Base-by-base conservation (phyloP, 2,888 invertebrate species). In the Folsomia manolachei region DNA sequence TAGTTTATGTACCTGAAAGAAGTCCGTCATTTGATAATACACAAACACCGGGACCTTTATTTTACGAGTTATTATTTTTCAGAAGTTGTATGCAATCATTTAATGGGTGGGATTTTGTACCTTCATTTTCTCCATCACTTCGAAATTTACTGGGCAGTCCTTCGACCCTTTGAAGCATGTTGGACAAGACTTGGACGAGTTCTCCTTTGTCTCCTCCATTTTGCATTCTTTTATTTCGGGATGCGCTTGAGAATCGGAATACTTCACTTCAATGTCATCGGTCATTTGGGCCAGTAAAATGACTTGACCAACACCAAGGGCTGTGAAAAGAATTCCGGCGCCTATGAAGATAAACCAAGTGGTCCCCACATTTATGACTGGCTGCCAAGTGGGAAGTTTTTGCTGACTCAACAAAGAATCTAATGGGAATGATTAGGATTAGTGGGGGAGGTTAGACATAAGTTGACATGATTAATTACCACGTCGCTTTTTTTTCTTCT, bases 11-110 rank as follows among this genome's bases (percentile, higher is more conserved):
- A 39, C 39, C 39, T 99, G 99, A 84, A 97, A 98, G 84, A 93
- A 99, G 84, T 99, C 98, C 70, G 92, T 93, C 69, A 99, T 86
- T 1, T 97, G 97, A 84, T 99, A 99, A 84, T 99, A 99, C 88
- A 99, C 91, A 83, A 91, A 99, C 0, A 98, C 97, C 82, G 92
- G 90, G 0, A 90, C 90, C 87, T 91, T n/a, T n/a, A n/a, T n/a
- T n/a, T n/a, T n/a, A n/a, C n/a, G n/a, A n/a, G n/a, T n/a, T n/a
- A n/a, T n/a, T n/a, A n/a, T n/a, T n/a, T n/a, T n/a, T n/a, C n/a
- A n/a, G n/a, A n/a, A n/a, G n/a, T n/a, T n/a, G n/a, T n/a, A n/a
- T n/a, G n/a, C n/a, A n/a, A n/a, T n/a, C n/a, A n/a, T n/a, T n/a
- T n/a, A n/a, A n/a, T n/a, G n/a, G n/a, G n/a, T n/a, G n/a, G n/a